phyloP scores from a whole-genome alignment of 2,797 vertebrate species.

The Phrynocephalus guinanensis region DNA sequence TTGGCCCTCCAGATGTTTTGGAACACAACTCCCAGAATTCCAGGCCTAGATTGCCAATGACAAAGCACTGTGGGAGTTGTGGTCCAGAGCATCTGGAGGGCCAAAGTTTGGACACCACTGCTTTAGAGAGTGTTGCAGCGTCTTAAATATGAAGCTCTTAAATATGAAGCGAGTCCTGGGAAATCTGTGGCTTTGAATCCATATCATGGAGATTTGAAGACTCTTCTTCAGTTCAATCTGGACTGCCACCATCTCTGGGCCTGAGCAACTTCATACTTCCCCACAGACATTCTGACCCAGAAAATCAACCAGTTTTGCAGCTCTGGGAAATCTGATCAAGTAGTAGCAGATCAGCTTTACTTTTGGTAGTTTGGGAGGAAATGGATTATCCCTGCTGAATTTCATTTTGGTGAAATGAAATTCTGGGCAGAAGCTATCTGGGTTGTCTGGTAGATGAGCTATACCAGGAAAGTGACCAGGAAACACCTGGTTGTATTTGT shows the following conservation, averaged over 20 bases:
- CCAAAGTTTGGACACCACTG: no score
- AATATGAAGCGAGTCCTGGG: background rate
- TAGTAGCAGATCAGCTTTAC: background rate
- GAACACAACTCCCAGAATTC: no score
- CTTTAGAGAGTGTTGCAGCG: background rate
- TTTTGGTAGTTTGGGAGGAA: background rate
- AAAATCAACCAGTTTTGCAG: background rate
- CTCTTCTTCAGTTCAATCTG: background rate
- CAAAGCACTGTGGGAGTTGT: no score
- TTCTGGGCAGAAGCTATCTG: background rate
- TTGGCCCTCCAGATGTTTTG: no score
- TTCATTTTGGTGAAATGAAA: background rate
- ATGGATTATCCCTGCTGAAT: background rate
- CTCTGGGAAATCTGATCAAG: background rate
- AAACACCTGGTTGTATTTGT: background rate
- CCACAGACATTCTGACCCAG: background rate
- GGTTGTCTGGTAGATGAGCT: background rate
- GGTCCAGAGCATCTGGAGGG: no score
- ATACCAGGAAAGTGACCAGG: background rate
- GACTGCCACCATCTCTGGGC: background rate
- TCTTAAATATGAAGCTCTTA: background rate
- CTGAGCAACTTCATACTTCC: no score
- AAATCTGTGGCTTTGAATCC: background rate
- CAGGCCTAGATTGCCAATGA: no score
- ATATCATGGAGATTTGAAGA: background rate